Evolutionary conservation across 2,113 vertebrate species (phyloP), one percentile per base, ranked within the genome.

Genomic region (Tamias sibiricus): DNA sequence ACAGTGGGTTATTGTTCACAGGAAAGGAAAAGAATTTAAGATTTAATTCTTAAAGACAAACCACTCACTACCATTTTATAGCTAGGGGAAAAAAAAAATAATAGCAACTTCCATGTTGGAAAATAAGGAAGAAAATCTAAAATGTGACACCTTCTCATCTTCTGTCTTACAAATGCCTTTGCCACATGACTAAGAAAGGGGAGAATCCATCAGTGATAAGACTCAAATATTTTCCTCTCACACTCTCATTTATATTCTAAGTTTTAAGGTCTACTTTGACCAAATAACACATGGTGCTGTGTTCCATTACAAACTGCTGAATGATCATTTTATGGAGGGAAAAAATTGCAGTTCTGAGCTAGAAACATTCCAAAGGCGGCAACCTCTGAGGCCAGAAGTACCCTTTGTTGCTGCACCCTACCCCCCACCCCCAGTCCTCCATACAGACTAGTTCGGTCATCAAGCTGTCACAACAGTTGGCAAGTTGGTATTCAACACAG

Each of bases 381-480:
- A 59, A 17, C 10, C 30, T 37, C 40, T 14, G 57, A 47, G 42
- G 57, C 84, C 47, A 72, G 83, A 88, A 68, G 4, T 14, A 62
- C 19, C 24, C 12, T 14, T 89, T 71, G 47, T 47, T 12, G 17
- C 10, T 40, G 11, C 40, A 30, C 24, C 6, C n/a, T 49, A 49
- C 22, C 72, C 22, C 72, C 2, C n/a, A 24, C 3, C 37, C 57
- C 28, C n/a, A 57, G 6, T 30, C 32, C 40, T 32, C 12, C 49
- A 74, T 64, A 62, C 75, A 40, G 35, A 47, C 80, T 71, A 49
- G 35, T 66, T 84, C 81, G 62, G 68, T 88, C 91, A 85, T 62
- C 44, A 94, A 92, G 68, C 42, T 89, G 94, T 96, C 97, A 95
- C 35, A 91, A 69, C 82, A 94, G 82, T 52, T 91, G 77, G 68